Conservation (phyloP, 2,888 invertebrate species). For the Andricus quercusramuli region DNA sequence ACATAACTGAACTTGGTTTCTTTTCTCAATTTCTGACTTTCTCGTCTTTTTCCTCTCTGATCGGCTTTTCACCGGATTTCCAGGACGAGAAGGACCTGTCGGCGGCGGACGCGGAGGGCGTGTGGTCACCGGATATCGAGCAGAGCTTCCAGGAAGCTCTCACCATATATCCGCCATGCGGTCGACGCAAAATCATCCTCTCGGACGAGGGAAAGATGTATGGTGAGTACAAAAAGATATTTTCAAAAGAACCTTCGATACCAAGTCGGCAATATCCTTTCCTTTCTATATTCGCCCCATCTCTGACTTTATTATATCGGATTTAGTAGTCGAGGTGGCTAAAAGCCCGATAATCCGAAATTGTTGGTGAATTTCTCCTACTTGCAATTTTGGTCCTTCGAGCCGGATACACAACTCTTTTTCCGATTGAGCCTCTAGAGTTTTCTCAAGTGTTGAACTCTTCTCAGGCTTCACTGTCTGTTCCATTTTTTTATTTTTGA, state of each 20-base stretch:
- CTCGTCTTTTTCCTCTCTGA: constrained; percentile 10
- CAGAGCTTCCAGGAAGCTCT: constrained; percentile 99
- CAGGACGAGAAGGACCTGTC: constrained; percentile 94
- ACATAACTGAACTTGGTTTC: not conserved
- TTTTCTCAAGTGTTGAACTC: no score
- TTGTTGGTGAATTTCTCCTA: no score
- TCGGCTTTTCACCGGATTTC: constrained; percentile 52
- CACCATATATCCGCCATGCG: constrained; percentile 99
- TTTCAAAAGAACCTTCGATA: constrained; percentile 12
- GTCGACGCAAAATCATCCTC: constrained; percentile 99
- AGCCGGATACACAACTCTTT: not conserved
- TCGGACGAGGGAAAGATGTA: constrained; percentile 99
- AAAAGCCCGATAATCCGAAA: not conserved
- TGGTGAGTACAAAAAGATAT: constrained; percentile 87
- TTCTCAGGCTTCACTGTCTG: no score
- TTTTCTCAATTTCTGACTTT: not conserved
- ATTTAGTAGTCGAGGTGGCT: not conserved
- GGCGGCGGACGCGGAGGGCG: constrained; percentile 99
- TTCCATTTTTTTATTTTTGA: no score
- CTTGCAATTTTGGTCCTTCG: no score
- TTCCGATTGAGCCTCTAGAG: not conserved
- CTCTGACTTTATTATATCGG: not conserved
- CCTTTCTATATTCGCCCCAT: not conserved
- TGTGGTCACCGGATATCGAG: constrained; percentile 99
- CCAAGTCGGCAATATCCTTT: constrained; percentile 1